A percentile compares a stretch with the other conserved stretches of the same genome.
These are phyloP conservation scores for Corydoras sp. DNA, from an alignment of 2,113 vertebrate species.

Conservation along the genomic window DNA sequence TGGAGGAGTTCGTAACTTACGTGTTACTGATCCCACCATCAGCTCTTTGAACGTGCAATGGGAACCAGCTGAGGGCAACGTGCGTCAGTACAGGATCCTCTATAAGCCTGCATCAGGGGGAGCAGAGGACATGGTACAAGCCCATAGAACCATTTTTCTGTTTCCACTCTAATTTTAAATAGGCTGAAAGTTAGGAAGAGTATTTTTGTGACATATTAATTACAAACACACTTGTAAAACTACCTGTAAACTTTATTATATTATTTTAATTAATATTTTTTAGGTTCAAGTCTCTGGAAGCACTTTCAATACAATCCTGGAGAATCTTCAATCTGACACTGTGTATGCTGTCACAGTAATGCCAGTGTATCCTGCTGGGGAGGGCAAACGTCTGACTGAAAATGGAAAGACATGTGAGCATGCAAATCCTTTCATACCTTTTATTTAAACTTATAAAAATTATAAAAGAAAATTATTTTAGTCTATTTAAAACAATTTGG, in stretches of 20 bases:
- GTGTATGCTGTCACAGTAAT: slow-evolving; percentile 80
- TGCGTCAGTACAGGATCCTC: slow-evolving; percentile 85
- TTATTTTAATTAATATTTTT: slow-evolving; percentile 1
- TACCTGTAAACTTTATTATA: no score
- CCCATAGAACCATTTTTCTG: background rate
- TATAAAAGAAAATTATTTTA: background rate
- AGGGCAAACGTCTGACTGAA: slow-evolving; percentile 81
- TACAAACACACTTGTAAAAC: no score
- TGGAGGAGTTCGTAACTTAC: slow-evolving; percentile 81
- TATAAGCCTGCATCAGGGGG: slow-evolving; percentile 78
- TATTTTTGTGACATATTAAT: no score
- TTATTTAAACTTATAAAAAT: background rate
- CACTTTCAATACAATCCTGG: slow-evolving; percentile 79
- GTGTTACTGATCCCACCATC: slow-evolving; percentile 88
- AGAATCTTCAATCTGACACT: slow-evolving; percentile 80
- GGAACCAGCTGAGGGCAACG: slow-evolving; percentile 89
- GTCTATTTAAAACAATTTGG: no score
- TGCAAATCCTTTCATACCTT: background rate
- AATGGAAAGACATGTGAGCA: slow-evolving; percentile 87
- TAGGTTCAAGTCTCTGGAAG: slow-evolving; percentile 83
- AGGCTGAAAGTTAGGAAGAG: no score
- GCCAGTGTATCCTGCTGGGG: slow-evolving; percentile 81
- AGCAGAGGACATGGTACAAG: slow-evolving; percentile 78
- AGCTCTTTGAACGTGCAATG: slow-evolving; percentile 85
- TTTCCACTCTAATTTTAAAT: background rate